Percentiles rank a stretch among this genome's conserved stretches.
Evolutionary conservation across 2,888 invertebrate genomes (phyloP).

Genomic region (Halocaridina rubra): DNA sequence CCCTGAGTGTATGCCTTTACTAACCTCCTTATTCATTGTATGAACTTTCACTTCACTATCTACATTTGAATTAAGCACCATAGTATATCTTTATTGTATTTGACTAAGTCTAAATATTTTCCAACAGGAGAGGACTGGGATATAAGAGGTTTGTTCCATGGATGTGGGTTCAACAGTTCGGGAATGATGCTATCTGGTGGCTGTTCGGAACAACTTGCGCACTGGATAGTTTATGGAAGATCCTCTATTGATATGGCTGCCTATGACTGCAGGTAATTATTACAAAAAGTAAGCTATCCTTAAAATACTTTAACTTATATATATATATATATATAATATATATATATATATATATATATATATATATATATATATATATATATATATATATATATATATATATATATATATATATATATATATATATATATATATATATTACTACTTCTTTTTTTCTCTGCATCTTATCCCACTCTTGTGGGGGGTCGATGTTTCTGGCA

Average conservation of each 20-base stretch:
- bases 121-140: neutral
- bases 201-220: constrained; percentile 84
- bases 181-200: constrained; percentile 95
- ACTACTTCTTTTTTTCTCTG: too few species aligned
- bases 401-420: neutral
- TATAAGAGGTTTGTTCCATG: constrained; percentile 80
- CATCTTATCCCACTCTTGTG: too few species aligned
- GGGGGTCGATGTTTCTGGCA: too few species aligned
- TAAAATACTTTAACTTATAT: neutral
- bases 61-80: too few species aligned
- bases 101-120: too few species aligned
- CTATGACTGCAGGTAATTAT: constrained; percentile 69
- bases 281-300: neutral
- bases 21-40: too few species aligned
- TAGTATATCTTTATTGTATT: too few species aligned
- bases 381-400: neutral
- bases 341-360: neutral
- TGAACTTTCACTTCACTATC: too few species aligned
- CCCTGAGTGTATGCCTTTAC: too few species aligned
- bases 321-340: neutral
- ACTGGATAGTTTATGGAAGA: constrained; percentile 85
- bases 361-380: neutral
- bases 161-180: constrained; percentile 88
- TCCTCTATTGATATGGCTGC: constrained; percentile 87
- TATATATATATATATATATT: neutral